Percentiles rank a stretch among this genome's conserved stretches.
These are phyloP conservation scores for Torymus texanus DNA, from an alignment of 2,888 invertebrate genomes.

Conservation along the genomic window DNA sequence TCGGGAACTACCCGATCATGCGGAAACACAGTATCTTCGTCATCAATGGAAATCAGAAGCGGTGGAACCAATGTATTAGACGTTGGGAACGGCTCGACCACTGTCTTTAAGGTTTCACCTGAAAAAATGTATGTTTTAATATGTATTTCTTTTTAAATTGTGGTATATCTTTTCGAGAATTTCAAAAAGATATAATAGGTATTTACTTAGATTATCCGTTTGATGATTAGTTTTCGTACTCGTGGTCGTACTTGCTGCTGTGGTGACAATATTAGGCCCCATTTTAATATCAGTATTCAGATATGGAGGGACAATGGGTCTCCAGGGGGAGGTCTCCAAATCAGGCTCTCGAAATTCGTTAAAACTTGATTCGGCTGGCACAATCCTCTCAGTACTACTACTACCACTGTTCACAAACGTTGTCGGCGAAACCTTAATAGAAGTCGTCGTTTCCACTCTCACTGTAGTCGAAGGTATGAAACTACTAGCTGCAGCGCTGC, in stretches of 20 bases:
- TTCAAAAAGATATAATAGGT: no score
- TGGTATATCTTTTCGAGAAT: no score
- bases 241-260: constrained; percentile 14
- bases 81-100: constrained; percentile 9
- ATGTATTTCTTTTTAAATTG: not conserved
- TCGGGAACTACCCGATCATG: constrained; percentile 68
- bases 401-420: not conserved
- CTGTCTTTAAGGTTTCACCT: not conserved
- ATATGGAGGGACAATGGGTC: constrained; percentile 70
- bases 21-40: constrained; percentile 66
- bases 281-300: constrained; percentile 65
- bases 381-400: constrained; percentile 6
- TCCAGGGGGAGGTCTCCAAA: constrained; percentile 73
- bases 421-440: not conserved
- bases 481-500: no score
- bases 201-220: constrained; percentile 30
- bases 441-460: not conserved
- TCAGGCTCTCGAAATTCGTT: constrained; percentile 69
- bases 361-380: constrained; percentile 56
- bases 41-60: constrained; percentile 38
- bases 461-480: no score
- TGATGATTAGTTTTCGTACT: not conserved
- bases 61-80: constrained; percentile 41
- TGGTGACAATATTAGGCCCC: constrained; percentile 49
- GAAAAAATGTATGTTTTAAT: not conserved